Percentiles rank a stretch among this genome's conserved stretches.
These are phyloP conservation scores for Orthonyx spaldingii DNA, from an alignment of 2,113 vertebrate genomes.

Conservation along the genomic window DNA sequence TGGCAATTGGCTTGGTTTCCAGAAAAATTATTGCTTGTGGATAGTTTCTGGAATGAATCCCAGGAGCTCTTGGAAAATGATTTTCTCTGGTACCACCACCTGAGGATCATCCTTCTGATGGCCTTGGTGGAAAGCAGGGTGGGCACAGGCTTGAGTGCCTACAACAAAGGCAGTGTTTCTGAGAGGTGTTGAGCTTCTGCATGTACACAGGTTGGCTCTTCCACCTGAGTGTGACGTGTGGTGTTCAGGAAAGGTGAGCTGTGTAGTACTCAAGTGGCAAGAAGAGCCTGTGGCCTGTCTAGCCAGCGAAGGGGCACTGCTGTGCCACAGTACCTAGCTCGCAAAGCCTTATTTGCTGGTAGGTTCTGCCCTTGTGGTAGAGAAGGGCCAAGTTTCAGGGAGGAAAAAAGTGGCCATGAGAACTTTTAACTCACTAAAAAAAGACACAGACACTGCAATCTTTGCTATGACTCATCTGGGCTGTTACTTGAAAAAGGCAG, in stretches of 20 bases:
- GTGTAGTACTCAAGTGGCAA: background rate
- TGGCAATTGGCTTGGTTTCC: background rate
- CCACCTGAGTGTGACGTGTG: background rate
- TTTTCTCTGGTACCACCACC: background rate
- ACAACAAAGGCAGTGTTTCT: background rate
- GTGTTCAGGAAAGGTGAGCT: background rate
- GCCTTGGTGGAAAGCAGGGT: background rate
- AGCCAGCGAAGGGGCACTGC: background rate
- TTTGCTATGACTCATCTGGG: conserved; percentile 46
- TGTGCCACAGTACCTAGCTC: background rate
- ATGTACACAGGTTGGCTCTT: background rate
- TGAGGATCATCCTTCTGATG: background rate
- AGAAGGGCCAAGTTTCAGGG: conserved; percentile 6
- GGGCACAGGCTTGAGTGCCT: background rate
- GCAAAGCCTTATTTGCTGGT: background rate
- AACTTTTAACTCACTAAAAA: conserved; percentile 38
- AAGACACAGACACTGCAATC: background rate
- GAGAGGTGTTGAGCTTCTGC: background rate
- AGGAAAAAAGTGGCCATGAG: background rate
- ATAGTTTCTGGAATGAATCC: background rate
- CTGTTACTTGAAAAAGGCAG: background rate
- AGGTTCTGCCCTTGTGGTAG: background rate
- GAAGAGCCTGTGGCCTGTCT: background rate
- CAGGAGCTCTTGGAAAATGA: background rate
- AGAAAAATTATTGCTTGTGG: background rate